These are phyloP conservation scores for Toxotes lorentzi DNA, from an alignment of 2,797 vertebrate species.

Conservation along the genomic window DNA sequence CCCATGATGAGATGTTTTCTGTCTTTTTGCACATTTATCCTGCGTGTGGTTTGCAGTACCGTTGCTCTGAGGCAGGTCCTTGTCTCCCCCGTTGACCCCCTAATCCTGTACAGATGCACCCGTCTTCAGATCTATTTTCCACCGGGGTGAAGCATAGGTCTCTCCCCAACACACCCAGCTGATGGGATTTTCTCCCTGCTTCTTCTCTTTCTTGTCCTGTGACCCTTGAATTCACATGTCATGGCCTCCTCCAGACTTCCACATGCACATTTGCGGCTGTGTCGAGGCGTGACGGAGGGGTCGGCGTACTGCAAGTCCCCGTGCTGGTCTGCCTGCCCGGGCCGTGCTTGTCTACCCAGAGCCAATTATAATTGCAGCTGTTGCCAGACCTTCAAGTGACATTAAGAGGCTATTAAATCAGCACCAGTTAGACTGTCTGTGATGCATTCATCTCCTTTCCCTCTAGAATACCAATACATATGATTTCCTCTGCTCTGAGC, in stretches of 20 bases:
- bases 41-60: slow-evolving; percentile 26
- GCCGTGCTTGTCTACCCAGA: slow-evolving; percentile 24
- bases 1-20: background rate
- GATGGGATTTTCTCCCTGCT: slow-evolving; percentile 45
- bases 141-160: slow-evolving; percentile 1
- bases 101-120: slow-evolving; percentile 51
- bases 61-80: slow-evolving; percentile 21
- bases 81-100: slow-evolving; percentile 34
- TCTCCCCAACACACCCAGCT: slow-evolving; percentile 43
- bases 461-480: background rate
- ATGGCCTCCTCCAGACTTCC: slow-evolving; percentile 22
- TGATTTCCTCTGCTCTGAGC: slow-evolving; percentile 8
- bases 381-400: slow-evolving; percentile 69
- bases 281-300: slow-evolving; percentile 30
- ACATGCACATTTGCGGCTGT: slow-evolving; percentile 22
- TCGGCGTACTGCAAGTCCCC: slow-evolving; percentile 14
- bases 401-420: slow-evolving; percentile 59
- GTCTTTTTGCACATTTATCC: background rate
- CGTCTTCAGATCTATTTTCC: slow-evolving; percentile 58
- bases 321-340: slow-evolving; percentile 6
- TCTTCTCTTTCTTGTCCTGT: slow-evolving; percentile 41
- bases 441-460: slow-evolving; percentile 8
- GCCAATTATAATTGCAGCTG: slow-evolving; percentile 69
- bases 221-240: slow-evolving; percentile 28
- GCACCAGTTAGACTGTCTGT: slow-evolving; percentile 60